phyloP scores from a whole-genome alignment of 2,113 vertebrate genomes.

The Silurus meridionalis region DNA sequence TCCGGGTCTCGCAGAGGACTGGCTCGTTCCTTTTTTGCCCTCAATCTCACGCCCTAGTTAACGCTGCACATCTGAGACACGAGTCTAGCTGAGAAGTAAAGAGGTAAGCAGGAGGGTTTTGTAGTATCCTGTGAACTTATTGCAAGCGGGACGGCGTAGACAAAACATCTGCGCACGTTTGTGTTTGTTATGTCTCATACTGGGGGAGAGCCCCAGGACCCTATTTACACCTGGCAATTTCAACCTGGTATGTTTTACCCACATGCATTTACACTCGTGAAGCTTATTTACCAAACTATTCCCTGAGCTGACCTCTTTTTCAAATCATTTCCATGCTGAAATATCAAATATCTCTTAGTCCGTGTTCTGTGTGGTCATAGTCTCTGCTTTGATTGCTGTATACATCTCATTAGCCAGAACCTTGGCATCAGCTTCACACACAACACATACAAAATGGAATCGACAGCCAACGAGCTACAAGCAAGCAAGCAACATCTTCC shows the following conservation, averaged over 20 bases:
- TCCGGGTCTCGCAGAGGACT: conserved; percentile 7
- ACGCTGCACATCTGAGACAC: background rate
- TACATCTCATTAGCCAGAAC: conserved; percentile 10
- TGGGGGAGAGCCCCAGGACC: background rate
- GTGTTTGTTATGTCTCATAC: background rate
- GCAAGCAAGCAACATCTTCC: conserved; percentile 1
- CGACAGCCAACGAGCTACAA: background rate
- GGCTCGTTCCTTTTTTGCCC: conserved; percentile 25
- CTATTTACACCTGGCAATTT: background rate
- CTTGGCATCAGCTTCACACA: conserved; percentile 25
- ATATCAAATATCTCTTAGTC: background rate
- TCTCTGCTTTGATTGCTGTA: background rate
- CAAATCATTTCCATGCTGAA: background rate
- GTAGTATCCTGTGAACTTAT: no score
- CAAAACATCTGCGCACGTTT: background rate
- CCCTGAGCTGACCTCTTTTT: background rate
- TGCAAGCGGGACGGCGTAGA: background rate
- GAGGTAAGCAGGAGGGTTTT: background rate
- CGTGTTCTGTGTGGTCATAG: background rate
- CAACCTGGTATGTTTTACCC: background rate
- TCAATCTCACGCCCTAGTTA: conserved; percentile 51
- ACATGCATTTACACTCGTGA: background rate
- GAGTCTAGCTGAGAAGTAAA: background rate
- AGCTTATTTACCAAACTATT: background rate
- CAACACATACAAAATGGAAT: background rate